Evolutionary conservation across 2,888 invertebrate genomes (phyloP).

Genomic region (Parelbella ahira): DNA sequence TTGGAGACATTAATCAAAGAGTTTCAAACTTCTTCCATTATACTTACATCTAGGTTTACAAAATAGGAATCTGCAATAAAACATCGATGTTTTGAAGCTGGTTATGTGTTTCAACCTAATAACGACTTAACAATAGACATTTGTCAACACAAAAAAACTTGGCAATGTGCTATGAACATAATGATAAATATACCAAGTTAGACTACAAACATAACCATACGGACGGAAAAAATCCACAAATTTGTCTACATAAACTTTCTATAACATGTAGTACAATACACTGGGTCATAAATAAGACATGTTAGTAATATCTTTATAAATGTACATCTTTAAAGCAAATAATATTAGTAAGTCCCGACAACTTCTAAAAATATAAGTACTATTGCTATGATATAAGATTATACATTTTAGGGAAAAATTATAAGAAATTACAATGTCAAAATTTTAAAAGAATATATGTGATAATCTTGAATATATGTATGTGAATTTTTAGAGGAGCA

Average conservation of each 20-base stretch:
- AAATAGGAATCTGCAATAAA: slow-evolving; percentile 79
- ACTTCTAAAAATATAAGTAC: too few species aligned
- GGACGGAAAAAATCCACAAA: slow-evolving; percentile 50
- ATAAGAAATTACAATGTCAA: too few species aligned
- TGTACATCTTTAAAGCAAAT: too few species aligned
- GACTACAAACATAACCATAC: slow-evolving; percentile 29
- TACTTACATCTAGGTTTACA: slow-evolving; percentile 67
- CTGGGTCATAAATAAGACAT: slow-evolving; percentile 14
- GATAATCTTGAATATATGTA: too few species aligned
- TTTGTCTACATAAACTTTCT: too few species aligned
- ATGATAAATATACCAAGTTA: slow-evolving; percentile 31
- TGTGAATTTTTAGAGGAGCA: too few species aligned
- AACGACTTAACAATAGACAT: slow-evolving; percentile 43
- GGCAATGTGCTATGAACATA: slow-evolving; percentile 13
- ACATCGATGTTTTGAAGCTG: slow-evolving; percentile 36
- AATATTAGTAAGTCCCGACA: too few species aligned
- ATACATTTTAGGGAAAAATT: too few species aligned
- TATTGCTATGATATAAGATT: too few species aligned
- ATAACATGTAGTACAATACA: too few species aligned
- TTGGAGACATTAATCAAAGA: slow-evolving; percentile 30
- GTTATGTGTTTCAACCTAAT: slow-evolving; percentile 27
- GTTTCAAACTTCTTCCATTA: slow-evolving; percentile 45
- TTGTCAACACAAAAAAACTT: slow-evolving; percentile 37
- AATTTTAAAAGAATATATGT: too few species aligned
- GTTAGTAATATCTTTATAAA: too few species aligned